phyloP scores from a whole-genome alignment of 2,888 invertebrate species.

The Elegia similella region DNA sequence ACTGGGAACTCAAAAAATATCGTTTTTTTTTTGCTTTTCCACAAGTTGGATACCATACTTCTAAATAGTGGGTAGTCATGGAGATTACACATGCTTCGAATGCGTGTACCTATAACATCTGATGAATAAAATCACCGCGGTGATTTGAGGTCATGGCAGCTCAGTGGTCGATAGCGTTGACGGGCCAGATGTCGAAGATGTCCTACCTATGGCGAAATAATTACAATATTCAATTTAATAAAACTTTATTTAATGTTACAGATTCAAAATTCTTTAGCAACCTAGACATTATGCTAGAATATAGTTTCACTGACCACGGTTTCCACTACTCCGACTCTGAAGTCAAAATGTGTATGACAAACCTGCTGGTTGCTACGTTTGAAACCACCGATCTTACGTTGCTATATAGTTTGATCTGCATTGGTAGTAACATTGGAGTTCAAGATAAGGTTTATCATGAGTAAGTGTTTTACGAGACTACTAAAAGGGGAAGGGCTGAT shows the following conservation, averaged over 20 bases:
- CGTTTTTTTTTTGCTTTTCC: too few species aligned
- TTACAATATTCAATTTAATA: too few species aligned
- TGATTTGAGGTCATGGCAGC: too few species aligned
- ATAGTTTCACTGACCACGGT: conserved; percentile 18
- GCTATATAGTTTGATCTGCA: conserved; percentile 26
- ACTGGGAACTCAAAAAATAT: too few species aligned
- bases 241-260: conserved; percentile 16
- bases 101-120: too few species aligned
- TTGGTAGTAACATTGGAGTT: conserved; percentile 26
- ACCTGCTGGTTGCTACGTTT: conserved; percentile 28
- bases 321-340: conserved; percentile 25
- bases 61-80: too few species aligned
- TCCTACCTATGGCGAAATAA: too few species aligned
- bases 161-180: too few species aligned
- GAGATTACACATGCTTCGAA: too few species aligned
- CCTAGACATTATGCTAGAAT: conserved; percentile 27
- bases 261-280: conserved; percentile 20
- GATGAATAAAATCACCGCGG: too few species aligned
- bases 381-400: conserved; percentile 29
- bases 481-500: neutral
- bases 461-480: conserved; percentile 21
- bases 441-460: conserved; percentile 31
- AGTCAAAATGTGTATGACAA: conserved; percentile 26
- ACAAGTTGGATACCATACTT: too few species aligned
- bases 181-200: too few species aligned